phyloP scores from a whole-genome alignment of 1,140 invertebrate species.

The Panagrolaimus sp. region DNA sequence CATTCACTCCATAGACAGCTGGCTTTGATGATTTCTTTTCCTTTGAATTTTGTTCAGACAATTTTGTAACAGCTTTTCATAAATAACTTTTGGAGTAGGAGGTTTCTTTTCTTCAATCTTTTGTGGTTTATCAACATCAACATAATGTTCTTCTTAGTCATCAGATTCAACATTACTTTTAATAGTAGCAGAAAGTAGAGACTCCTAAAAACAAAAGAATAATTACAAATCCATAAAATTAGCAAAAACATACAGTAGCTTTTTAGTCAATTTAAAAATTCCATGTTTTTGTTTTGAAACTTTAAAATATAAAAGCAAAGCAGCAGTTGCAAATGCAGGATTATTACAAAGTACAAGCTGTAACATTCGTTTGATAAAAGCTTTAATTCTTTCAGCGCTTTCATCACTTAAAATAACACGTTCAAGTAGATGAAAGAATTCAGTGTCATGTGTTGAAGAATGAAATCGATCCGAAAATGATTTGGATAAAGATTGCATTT shows the following conservation, averaged over 20 bases:
- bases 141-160: constrained; percentile 59
- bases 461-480: constrained; percentile 67
- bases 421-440: constrained; percentile 80
- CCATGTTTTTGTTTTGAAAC: constrained; percentile 61
- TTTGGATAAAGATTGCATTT: constrained; percentile 66
- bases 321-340: constrained; percentile 68
- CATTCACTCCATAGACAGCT: no score
- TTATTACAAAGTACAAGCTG: constrained; percentile 62
- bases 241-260: constrained; percentile 25
- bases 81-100: background rate
- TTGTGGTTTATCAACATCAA: constrained; percentile 40
- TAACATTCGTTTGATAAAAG: no score
- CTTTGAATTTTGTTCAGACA: no score
- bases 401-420: constrained; percentile 75
- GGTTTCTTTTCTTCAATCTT: background rate
- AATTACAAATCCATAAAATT: no score
- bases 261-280: constrained; percentile 32
- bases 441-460: constrained; percentile 69
- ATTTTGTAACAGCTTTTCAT: constrained; percentile 23
- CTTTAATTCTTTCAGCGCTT: constrained; percentile 67
- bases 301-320: constrained; percentile 73
- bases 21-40: no score
- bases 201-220: no score
- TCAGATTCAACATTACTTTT: constrained; percentile 51
- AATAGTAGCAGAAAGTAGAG: background rate